These are phyloP conservation scores for Silurus lanzhouensis DNA, from an alignment of 2,797 vertebrate species.

Conservation along the genomic window DNA sequence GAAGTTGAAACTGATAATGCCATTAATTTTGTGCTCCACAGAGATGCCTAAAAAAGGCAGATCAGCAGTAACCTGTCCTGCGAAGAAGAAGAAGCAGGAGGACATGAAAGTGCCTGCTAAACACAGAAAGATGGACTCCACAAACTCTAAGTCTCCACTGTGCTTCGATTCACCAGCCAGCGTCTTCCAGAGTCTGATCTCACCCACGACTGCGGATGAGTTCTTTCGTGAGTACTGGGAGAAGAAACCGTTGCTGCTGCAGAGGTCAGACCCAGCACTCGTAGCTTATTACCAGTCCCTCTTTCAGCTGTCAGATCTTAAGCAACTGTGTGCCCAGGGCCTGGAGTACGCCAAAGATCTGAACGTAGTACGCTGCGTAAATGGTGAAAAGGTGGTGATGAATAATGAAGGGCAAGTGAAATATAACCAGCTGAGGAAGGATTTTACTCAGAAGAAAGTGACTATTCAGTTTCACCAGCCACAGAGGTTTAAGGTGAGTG, in stretches of 20 bases:
- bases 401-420: conserved; percentile 81
- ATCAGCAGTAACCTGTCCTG: not conserved
- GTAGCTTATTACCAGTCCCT: conserved; percentile 78
- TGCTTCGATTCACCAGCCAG: conserved; percentile 73
- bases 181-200: conserved; percentile 85
- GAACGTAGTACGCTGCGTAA: conserved; percentile 81
- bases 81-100: conserved; percentile 35
- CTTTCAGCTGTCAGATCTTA: conserved; percentile 82
- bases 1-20: too few species aligned
- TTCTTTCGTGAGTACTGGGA: conserved; percentile 91
- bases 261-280: conserved; percentile 70
- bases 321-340: conserved; percentile 72
- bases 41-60: conserved; percentile 81
- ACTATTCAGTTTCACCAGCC: conserved; percentile 94
- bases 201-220: conserved; percentile 73
- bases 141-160: conserved; percentile 49
- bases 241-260: conserved; percentile 84
- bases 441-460: conserved; percentile 82
- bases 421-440: conserved; percentile 79
- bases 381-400: conserved; percentile 82
- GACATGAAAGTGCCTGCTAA: conserved; percentile 61
- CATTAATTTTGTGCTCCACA: conserved; percentile 12
- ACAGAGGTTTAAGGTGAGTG: conserved; percentile 89
- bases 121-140: conserved; percentile 59
- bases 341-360: conserved; percentile 81